Base-by-base conservation (phyloP, 2,888 invertebrate species). In the Alviniconcha strummeri region DNA sequence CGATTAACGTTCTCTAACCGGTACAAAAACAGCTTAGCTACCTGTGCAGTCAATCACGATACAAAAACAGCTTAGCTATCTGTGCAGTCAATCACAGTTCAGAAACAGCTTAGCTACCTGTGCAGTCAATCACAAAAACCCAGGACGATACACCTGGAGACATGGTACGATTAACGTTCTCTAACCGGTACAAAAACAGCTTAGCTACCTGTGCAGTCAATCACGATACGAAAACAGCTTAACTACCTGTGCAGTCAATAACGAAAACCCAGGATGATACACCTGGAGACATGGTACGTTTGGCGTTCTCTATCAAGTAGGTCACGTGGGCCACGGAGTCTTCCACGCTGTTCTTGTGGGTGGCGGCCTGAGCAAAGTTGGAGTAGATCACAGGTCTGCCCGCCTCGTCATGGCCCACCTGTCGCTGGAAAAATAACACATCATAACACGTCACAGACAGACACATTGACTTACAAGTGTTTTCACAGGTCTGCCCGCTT, bases 341-440 rank as follows among this genome's bases (percentile, higher is more conserved):
- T 9, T 93, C 92, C 6, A 88, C 89, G 0, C 87, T 86, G 83
- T 91, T 91, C 67, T 89, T 89, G 80, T 88, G 88, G 4, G 90
- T 88, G 8, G 88, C 82, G 11, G 92, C 90, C 86, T 93, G 93
- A 17, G 90, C 89, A 84, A 93, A 93, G 84, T 89, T 91, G 11
- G 92, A 88, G 86, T 93, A 93, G n/a, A 93, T 87, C 17, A 93
- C 92, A 15, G 93, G 93, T 19, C 93, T 86, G 1, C 91, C 91
- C 7, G 85, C 79, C 81, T 90, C 89, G 85, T 93, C 93, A 87
- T 91, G 91, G 0, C 93, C 93, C 11, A 93, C 90, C 84, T 93
- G 93, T 69, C 93, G 86, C 93, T 93, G 88, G 57, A 88, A 83
- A 54, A 19, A 17, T 9, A 57, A 55, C 71, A 71, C 8, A 4